Base-by-base conservation (phyloP, 2,113 vertebrate species). In the Poeciliopsis retropinna region DNA sequence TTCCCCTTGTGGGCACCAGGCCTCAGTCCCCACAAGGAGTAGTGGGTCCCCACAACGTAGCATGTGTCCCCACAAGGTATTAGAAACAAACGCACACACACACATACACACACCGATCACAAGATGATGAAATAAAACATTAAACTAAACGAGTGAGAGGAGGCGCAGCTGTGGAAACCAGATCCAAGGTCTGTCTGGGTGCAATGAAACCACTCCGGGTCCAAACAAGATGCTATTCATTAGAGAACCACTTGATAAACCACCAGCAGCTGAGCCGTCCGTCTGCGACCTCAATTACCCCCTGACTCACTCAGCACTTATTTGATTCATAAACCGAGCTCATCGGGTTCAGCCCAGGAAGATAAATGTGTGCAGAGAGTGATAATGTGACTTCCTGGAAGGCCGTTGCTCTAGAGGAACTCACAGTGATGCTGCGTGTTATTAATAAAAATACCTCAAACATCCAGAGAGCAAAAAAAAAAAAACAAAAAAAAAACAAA, bases 191-290 rank as follows among this genome's bases (percentile, higher is more conserved):
- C 34, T 60, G 85, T 90, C 76, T 81, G 80, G 73, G 76, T 25
- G 54, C 51, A 65, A 77, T 70, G 73, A 81, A 73, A 72, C 57
- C 73, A 85, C 74, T 75, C 83, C 73, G 85, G 10, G 76, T 67
- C 83, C 85, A 76, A 92, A 92, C 84, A 92, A 89, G 83, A 90
- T 91, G 84, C 89, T 90, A 89, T 93, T 93, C 90, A 91, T 88
- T 89, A 81, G 76, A 80, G 11, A 41, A 29, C 44, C 22, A 47
- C 64, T 78, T 65, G 81, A 78, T 86, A 75, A 78, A 78, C 57
- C 82, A 51, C 47, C 75, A 81, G 77, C 90, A 92, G 91, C 92
- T 94, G 90, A 74, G 78, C 76, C 68, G 27, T 72, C 87, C 60
- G 80, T 88, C 88, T 91, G 83, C 70, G 75, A 91, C 88, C 90